phyloP scores from a whole-genome alignment of 2,888 invertebrate genomes.

The Rhorus exstirpatorius region DNA sequence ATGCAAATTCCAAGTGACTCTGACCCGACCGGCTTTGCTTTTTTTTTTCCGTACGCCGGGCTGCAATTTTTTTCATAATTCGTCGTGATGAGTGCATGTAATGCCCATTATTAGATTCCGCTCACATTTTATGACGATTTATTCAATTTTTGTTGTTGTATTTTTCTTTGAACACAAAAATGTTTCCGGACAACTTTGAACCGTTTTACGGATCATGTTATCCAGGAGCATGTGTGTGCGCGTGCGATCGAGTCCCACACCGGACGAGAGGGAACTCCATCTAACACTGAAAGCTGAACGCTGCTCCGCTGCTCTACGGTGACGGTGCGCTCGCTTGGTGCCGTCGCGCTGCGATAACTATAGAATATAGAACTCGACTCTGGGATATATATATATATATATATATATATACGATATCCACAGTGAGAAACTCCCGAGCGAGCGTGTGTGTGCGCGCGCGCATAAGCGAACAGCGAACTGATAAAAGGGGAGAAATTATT shows the following conservation, averaged over 20 bases:
- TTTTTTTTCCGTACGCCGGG: constrained; percentile 44
- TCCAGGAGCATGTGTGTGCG: neutral
- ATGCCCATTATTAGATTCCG: neutral
- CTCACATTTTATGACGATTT: neutral
- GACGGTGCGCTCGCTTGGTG: constrained; percentile 25
- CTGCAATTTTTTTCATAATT: constrained; percentile 4
- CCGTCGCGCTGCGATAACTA: constrained; percentile 60
- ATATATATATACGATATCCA: too few relatives aligned
- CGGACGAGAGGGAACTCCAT: constrained; percentile 40
- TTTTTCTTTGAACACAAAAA: neutral
- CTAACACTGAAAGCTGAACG: constrained; percentile 53
- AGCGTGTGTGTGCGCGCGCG: neutral
- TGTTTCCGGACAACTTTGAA: constrained; percentile 4
- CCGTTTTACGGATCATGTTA: neutral
- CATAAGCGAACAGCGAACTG: constrained; percentile 14
- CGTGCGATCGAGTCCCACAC: constrained; percentile 9
- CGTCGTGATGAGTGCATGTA: constrained; percentile 17
- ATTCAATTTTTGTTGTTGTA: neutral
- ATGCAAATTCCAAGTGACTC: constrained; percentile 27
- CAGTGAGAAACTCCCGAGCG: constrained; percentile 26
- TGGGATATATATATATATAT: too few relatives aligned
- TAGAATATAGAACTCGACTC: constrained; percentile 32
- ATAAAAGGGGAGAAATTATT: constrained; percentile 54
- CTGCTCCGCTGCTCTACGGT: neutral
- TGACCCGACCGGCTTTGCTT: constrained; percentile 32